Conservation (phyloP, 2,113 vertebrate genomes). For the Damaliscus lunatus region DNA sequence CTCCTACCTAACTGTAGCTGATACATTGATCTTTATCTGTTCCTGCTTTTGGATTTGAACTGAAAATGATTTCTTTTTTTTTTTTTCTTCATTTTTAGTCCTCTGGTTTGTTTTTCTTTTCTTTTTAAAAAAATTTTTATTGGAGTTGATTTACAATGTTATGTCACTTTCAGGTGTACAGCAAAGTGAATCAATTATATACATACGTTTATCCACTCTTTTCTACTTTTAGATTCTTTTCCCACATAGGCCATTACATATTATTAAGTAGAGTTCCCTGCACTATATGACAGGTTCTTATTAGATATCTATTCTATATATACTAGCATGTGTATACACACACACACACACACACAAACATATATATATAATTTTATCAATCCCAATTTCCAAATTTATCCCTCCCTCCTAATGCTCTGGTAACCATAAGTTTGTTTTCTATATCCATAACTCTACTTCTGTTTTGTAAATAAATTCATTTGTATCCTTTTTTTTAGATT, state of each 20-base stretch:
- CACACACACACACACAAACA: too few species aligned
- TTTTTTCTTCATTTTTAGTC: not conserved
- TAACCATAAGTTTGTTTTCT: not conserved
- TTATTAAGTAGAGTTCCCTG: not conserved
- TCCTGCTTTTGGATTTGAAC: not conserved
- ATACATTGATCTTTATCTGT: not conserved
- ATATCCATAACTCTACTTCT: not conserved
- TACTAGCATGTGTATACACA: not conserved
- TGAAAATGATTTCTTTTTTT: not conserved
- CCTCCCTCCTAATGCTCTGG: not conserved
- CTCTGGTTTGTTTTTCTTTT: not conserved
- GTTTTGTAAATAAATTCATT: not conserved
- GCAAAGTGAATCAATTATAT: not conserved
- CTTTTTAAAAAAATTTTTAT: accelerated
- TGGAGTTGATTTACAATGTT: not conserved
- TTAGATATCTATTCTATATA: not conserved
- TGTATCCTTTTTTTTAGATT: not conserved
- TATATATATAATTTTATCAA: not conserved
- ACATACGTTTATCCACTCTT: not conserved
- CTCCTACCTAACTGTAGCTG: not conserved
- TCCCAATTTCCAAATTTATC: not conserved
- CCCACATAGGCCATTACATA: not conserved
- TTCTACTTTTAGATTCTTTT: not conserved
- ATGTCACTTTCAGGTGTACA: not conserved
- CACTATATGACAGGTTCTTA: not conserved